Base-by-base conservation (phyloP, 2,888 invertebrate genomes). In the Ectemnius cavifrons region DNA sequence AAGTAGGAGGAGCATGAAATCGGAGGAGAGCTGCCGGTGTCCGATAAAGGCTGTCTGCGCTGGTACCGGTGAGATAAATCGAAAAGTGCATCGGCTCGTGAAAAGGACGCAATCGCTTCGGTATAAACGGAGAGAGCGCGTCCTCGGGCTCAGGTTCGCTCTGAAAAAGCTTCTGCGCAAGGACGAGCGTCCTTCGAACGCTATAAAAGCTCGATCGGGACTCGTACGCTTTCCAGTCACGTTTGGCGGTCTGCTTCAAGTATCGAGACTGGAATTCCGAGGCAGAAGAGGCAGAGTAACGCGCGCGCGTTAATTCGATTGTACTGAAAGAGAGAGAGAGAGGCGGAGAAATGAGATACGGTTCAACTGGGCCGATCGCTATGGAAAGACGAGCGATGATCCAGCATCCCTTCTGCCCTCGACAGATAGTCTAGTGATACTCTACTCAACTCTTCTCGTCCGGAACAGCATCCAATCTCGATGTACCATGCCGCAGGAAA, bases 11-110 rank as follows among this genome's bases (percentile, higher is more conserved):
- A 75, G 58, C 71, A 66, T 66, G 66, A 75, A 72, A 75, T 59
- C 27, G 20, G 20, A 69, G 72, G 73, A 74, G 52, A 73, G 86
- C 89, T 88, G 90, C 81, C 64, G 76, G 71, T 28, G 59, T 49
- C 73, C 82, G 90, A 90, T 90, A 90, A 90, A 37, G 8, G 8
- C 37, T 37, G 11, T 1, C 6, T 8, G 5, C 6, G 88, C 84
- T 71, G 58, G 67, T 79, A 83, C 20, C 56, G 82, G 80, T 82
- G 80, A 82, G 84, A 85, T 86, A 89, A 89, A 90, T 89, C 85
- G 88, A 88, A 88, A 89, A 87, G 86, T 84, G 87, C 89, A 88
- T 80, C 85, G 85, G 87, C 70, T 87, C 88, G 89, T 89, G 87
- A 89, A 89, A 37, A 87, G 77, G 73, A 75, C 60, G 61, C 70